These are phyloP conservation scores for Bembecia ichneumoniformis DNA, from an alignment of 2,888 invertebrate species.

Conservation along the genomic window DNA sequence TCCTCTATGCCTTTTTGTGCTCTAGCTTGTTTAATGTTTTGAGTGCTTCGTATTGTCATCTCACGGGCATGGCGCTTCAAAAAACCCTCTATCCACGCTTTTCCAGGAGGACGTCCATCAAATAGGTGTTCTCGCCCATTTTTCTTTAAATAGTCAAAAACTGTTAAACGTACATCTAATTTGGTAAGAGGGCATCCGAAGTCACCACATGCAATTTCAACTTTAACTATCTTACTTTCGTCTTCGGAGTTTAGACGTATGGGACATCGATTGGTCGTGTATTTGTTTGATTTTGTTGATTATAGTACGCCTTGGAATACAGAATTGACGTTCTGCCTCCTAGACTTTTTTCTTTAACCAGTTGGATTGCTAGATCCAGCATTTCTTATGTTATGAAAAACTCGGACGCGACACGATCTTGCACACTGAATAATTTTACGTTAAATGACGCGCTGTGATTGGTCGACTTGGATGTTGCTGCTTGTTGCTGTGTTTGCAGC, in stretches of 20 bases:
- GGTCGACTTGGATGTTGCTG: too few relatives aligned
- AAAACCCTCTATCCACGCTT: neutral
- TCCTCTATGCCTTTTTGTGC: neutral
- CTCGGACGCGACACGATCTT: too few relatives aligned
- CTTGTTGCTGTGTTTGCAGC: too few relatives aligned
- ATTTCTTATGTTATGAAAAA: too few relatives aligned
- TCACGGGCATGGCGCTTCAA: neutral
- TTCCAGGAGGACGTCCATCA: neutral
- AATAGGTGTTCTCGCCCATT: neutral
- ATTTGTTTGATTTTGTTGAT: neutral
- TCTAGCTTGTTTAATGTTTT: neutral
- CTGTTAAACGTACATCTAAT: neutral
- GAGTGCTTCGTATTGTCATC: neutral
- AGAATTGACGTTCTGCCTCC: neutral
- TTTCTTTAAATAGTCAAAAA: neutral
- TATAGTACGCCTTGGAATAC: neutral
- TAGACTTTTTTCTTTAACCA: neutral
- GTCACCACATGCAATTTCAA: neutral
- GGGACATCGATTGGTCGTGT: neutral
- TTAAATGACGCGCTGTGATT: too few relatives aligned
- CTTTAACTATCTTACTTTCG: neutral
- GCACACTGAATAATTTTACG: too few relatives aligned
- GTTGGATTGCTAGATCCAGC: neutral
- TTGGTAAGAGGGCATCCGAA: neutral
- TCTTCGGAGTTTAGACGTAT: neutral